These are phyloP conservation scores for Sinelater perroti DNA, from an alignment of 2,888 invertebrate genomes.

Conservation along the genomic window DNA sequence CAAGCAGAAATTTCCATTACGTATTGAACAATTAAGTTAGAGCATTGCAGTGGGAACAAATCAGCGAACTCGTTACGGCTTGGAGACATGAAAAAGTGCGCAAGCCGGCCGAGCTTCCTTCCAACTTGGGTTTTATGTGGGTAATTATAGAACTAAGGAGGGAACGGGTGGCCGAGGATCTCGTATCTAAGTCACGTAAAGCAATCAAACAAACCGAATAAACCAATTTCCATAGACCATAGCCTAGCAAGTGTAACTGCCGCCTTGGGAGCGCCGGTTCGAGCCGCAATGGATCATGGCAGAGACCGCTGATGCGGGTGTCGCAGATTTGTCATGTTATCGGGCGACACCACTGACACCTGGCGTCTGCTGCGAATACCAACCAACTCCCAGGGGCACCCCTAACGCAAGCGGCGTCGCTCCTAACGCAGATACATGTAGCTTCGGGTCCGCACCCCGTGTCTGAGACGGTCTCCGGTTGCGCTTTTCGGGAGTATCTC, in stretches of 20 bases:
- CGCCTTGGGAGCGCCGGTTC: conserved; percentile 40
- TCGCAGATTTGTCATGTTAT: conserved; percentile 48
- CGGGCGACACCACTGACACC: conserved; percentile 44
- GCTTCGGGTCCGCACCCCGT: conserved; percentile 18
- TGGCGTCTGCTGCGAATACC: conserved; percentile 42
- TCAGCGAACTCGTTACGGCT: no score
- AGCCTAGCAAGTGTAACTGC: conserved; percentile 41
- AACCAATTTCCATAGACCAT: conserved; percentile 41
- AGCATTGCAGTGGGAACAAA: no score
- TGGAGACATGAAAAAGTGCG: no score
- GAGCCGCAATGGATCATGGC: conserved; percentile 44
- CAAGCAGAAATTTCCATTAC: no score
- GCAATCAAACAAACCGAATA: conserved; percentile 43
- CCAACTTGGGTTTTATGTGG: conserved; percentile 5
- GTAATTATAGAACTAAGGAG: conserved; percentile 15
- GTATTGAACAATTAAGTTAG: no score
- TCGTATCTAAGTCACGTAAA: conserved; percentile 39
- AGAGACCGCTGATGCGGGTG: conserved; percentile 45
- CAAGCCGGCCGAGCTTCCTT: no score
- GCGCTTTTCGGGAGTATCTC: no score
- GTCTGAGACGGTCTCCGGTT: not conserved
- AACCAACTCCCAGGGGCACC: conserved; percentile 34
- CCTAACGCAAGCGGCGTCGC: conserved; percentile 28
- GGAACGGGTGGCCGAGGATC: conserved; percentile 15
- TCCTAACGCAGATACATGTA: conserved; percentile 25